These are phyloP conservation scores for Sarotherodon lohbergeri DNA, from an alignment of 2,113 vertebrate genomes.

Conservation along the genomic window DNA sequence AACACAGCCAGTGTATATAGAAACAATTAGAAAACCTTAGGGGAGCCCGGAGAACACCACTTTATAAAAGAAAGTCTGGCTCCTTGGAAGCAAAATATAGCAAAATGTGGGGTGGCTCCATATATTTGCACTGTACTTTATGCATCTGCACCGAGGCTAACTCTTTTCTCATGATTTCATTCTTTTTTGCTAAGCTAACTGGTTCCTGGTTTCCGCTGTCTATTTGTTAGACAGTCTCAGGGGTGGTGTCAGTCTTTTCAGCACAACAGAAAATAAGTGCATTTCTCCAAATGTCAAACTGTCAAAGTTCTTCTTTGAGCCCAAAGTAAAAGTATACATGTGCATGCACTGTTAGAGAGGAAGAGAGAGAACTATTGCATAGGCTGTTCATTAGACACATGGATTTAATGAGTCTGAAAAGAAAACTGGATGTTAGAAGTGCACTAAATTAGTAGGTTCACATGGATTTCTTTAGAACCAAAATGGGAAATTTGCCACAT, in stretches of 20 bases:
- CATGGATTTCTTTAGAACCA: constrained; percentile 75
- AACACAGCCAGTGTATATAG: not conserved
- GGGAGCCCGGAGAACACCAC: not conserved
- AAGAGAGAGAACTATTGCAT: not conserved
- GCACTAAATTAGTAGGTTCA: constrained; percentile 83
- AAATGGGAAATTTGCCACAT: constrained; percentile 73
- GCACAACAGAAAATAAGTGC: not conserved
- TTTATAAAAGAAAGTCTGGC: not conserved
- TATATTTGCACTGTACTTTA: not conserved
- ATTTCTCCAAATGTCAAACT: not conserved
- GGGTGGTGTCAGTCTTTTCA: not conserved
- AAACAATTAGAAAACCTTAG: not conserved
- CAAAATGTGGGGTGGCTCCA: not conserved
- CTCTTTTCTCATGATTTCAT: not conserved
- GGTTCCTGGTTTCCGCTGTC: not conserved
- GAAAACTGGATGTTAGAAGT: constrained; percentile 77
- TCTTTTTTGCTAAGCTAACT: not conserved
- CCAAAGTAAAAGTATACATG: not conserved
- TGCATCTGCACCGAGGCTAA: not conserved
- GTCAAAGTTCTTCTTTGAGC: not conserved
- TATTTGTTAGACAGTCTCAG: not conserved
- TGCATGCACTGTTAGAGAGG: not conserved
- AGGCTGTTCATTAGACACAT: constrained; percentile 74
- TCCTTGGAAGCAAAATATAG: not conserved
- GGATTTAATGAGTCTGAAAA: constrained; percentile 81